phyloP scores from a whole-genome alignment of 2,113 vertebrate genomes.

The Ictalurus punctatus region DNA sequence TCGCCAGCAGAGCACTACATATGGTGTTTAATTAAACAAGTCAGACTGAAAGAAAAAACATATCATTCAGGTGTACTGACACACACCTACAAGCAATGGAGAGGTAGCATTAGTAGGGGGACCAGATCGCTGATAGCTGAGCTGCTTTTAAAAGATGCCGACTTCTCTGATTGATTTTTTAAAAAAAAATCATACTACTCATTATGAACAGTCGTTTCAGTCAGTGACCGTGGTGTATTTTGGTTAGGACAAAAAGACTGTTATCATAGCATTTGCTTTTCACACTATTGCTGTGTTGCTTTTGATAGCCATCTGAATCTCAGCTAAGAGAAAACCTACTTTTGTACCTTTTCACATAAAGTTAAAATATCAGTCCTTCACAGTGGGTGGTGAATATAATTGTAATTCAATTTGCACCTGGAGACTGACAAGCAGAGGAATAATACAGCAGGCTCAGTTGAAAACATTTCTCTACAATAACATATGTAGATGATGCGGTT shows the following conservation, averaged over 20 bases:
- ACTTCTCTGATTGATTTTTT: neutral
- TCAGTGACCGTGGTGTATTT: neutral
- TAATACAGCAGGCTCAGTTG: neutral
- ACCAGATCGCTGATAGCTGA: neutral
- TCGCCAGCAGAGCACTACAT: neutral
- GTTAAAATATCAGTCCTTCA: neutral
- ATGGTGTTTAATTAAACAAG: neutral
- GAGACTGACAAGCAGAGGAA: neutral
- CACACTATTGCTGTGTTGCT: neutral
- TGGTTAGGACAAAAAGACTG: neutral
- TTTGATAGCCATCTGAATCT: neutral
- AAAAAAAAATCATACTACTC: neutral
- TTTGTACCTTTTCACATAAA: neutral
- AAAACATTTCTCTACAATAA: slow-evolving; percentile 9
- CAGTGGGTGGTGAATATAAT: neutral
- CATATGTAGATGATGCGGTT: neutral
- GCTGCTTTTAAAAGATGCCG: neutral
- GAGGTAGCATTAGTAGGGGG: neutral
- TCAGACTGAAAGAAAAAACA: neutral
- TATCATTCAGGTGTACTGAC: neutral
- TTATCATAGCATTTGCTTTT: neutral
- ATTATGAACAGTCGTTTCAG: neutral
- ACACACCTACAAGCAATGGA: neutral
- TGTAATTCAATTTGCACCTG: slow-evolving; percentile 8
- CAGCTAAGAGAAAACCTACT: neutral